These are phyloP conservation scores for Sussaba pulchella DNA, from an alignment of 2,888 invertebrate genomes.

Conservation along the genomic window DNA sequence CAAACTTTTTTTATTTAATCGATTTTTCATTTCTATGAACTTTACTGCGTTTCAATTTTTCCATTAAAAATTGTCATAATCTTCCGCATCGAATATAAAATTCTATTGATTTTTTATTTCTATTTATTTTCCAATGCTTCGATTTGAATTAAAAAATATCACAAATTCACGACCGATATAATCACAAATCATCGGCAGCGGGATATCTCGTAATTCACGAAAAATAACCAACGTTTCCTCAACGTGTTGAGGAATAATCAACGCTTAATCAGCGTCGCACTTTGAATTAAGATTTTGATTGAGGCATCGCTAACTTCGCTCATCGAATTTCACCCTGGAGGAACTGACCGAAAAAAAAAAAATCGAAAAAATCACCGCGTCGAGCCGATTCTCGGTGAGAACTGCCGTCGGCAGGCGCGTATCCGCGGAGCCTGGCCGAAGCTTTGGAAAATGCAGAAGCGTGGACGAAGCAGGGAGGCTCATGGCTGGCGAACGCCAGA, in stretches of 20 bases:
- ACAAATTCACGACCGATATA: neutral
- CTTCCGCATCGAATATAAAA: too few relatives aligned
- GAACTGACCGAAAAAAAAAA: neutral
- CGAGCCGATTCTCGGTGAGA: slow-evolving; percentile 47
- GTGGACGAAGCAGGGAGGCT: slow-evolving; percentile 50
- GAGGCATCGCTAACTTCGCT: neutral
- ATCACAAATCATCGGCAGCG: neutral
- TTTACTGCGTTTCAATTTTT: neutral
- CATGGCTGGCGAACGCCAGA: slow-evolving; percentile 61
- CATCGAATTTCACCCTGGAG: neutral
- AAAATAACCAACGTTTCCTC: too few relatives aligned
- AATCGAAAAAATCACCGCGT: slow-evolving; percentile 25
- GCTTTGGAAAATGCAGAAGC: slow-evolving; percentile 68
- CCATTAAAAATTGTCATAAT: too few relatives aligned
- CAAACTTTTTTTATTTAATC: neutral
- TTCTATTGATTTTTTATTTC: too few relatives aligned
- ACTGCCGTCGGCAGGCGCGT: slow-evolving; percentile 40
- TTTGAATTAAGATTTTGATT: too few relatives aligned
- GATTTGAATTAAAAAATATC: too few relatives aligned
- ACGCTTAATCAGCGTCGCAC: too few relatives aligned
- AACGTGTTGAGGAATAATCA: too few relatives aligned
- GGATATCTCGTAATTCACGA: slow-evolving; percentile 7
- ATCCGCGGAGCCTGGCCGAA: slow-evolving; percentile 35
- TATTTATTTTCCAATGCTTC: too few relatives aligned
- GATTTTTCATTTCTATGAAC: neutral